phyloP scores from a whole-genome alignment of 2,888 invertebrate genomes.

The Drosophila birchii region DNA sequence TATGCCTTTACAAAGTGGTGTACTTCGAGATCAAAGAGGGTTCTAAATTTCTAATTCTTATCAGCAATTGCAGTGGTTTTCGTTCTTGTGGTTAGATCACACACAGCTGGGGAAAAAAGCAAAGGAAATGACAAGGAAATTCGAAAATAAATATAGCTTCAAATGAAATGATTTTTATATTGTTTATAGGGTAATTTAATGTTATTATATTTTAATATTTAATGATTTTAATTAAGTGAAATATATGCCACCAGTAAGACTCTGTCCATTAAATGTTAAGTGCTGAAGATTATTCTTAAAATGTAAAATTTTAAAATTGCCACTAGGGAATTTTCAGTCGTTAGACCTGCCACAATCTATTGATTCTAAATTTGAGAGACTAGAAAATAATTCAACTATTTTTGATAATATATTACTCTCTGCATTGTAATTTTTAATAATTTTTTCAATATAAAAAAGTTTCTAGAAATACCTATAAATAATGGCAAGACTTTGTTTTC shows the following conservation, averaged over 20 bases:
- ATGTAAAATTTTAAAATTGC: too few species aligned
- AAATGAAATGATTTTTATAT: not conserved
- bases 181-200: not conserved
- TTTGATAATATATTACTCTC: not conserved
- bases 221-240: too few species aligned
- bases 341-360: too few species aligned
- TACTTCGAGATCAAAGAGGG: conserved; percentile 6
- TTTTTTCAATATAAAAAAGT: not conserved
- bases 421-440: not conserved
- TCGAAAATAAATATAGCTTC: not conserved
- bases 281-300: too few species aligned
- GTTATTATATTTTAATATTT: too few species aligned
- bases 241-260: too few species aligned
- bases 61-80: conserved; percentile 19
- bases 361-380: too few species aligned
- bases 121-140: not conserved
- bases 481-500: too few species aligned
- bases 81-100: not conserved
- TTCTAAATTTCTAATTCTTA: conserved; percentile 24
- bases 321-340: not conserved
- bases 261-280: not conserved
- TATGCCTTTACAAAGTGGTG: conserved; percentile 28
- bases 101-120: not conserved
- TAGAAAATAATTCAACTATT: too few species aligned
- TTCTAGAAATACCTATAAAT: not conserved